Base-by-base conservation (phyloP, 2,888 invertebrate genomes). In the Brassicogethes aeneus region DNA sequence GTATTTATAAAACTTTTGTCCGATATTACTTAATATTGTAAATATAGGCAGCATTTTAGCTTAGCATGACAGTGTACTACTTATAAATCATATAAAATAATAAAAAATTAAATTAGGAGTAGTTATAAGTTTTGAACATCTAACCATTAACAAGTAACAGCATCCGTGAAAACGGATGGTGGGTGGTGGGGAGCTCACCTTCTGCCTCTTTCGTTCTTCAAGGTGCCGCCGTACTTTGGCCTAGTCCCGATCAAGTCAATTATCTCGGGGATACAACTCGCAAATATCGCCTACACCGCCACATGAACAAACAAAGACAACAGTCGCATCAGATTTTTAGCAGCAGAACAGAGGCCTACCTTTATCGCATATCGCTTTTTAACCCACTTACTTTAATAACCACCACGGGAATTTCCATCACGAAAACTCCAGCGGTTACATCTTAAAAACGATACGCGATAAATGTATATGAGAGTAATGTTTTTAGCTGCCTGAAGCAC, bases 231-330 rank as follows among this genome's bases (percentile, higher is more conserved):
- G 82, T 99, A 99, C 83, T 97, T 96, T 80, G 96, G 94, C 80
- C 96, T 90, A 82, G 93, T 93, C 77, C 97, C 96, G 82, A 99
- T 91, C 84, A 99, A 91, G 85, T 99, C 97, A 80, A 95, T 95
- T 79, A 99, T 97, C 87, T 99, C 97, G 76, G 97, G 97, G 79
- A 99, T 95, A 86, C 95, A 96, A 86, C 94, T 95, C 81, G 97
- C 97, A 89, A 99, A 99, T 86, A 97, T 95, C 82, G 97, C 97
- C 95, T 96, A 68, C 54, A 64, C 61, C 57, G 60, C 75, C 73
- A 75, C 74, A 76, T 74, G 76, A 64, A 75, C 70, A 75, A 12
- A 32, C 14, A 32, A 37, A 73, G 71, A 74, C 71, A 74, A 74
- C 72, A 60, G 57, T 60, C 55, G 60, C 58, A 61, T 61, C 59